These are phyloP conservation scores for Blastobasis adustella DNA, from an alignment of 2,888 invertebrate genomes.

Conservation along the genomic window DNA sequence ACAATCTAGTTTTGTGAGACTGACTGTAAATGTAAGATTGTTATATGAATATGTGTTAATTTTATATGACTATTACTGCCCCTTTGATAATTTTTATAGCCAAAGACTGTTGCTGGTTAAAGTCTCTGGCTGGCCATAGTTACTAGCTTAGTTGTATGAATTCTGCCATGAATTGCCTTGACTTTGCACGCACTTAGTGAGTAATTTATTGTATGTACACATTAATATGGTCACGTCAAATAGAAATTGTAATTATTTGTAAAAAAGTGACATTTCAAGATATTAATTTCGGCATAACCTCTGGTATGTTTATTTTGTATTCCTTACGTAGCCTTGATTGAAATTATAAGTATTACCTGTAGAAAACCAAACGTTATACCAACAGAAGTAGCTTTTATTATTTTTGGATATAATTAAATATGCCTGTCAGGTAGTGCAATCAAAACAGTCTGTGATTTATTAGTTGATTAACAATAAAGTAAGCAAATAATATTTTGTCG, in stretches of 20 bases:
- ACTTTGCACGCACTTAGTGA: not conserved
- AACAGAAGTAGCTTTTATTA: too few species aligned
- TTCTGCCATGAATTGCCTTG: conserved; percentile 1
- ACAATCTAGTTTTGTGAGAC: conserved; percentile 22
- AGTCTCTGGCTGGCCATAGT: not conserved
- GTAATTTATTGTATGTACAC: too few species aligned
- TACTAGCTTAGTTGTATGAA: not conserved
- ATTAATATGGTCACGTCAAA: too few species aligned
- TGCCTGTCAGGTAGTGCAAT: conserved; percentile 23
- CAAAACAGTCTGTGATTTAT: conserved; percentile 55
- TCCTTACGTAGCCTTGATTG: too few species aligned
- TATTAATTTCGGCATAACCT: not conserved
- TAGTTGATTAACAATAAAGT: conserved; percentile 50
- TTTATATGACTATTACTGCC: not conserved
- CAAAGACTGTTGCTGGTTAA: not conserved
- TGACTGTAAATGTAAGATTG: conserved; percentile 17
- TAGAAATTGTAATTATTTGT: not conserved
- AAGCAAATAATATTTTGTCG: conserved; percentile 24
- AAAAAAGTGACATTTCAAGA: not conserved
- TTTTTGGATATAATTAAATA: too few species aligned
- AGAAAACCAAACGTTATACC: too few species aligned
- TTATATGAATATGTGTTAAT: not conserved
- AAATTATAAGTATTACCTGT: too few species aligned
- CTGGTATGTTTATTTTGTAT: too few species aligned
- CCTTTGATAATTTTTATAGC: not conserved